Evolutionary conservation across 2,797 vertebrate species (phyloP), one percentile per base, ranked within the genome.

Genomic region (Thamnophis elegans): DNA sequence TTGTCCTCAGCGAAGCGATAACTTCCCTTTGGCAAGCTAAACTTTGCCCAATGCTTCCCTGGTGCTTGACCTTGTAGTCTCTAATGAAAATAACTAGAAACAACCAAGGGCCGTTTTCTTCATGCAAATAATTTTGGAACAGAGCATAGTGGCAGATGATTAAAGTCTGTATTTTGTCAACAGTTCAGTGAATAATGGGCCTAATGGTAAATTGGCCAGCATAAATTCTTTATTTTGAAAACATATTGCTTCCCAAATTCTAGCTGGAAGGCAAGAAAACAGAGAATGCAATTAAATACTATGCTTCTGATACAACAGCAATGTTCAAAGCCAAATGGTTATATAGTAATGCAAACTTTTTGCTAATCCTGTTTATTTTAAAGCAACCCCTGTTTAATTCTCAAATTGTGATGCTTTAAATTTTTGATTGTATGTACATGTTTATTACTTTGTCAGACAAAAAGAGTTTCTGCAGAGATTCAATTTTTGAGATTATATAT

Each of bases 371-470:
- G 78, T 16, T 88, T 14, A 92, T 82, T 85, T 88, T 91, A 54
- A 89, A 87, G 51, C 47, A 93, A 28, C 2, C 3, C 8, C 87
- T 32, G n/a, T 73, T 14, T 1, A 93, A 14, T 73, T 59, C 36
- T 89, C 53, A 56, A 26, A 91, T 13, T 60, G 78, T 26, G 12
- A 25, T 53, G 2, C 51, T 82, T n/a, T 55, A 87, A 32, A 88
- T 12, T 14, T 47, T 55, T 78, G 73, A 82, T 10, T 8, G 8
- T 42, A n/a, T 58, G 58, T 28, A 73, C 90, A 87, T 9, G 54
- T 55, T 58, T 42, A 16, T 14, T 0, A 78, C 32, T 26, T 5
- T 56, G 88, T 92, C 93, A 93, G 88, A 54, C 11, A 91, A 89
- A 91, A 22, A 1, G 53, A 20, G 90, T 85, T 12, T 94, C 91